Evolutionary conservation across 2,888 invertebrate species (phyloP).

Genomic region (Eupeodes latifasciatus): DNA sequence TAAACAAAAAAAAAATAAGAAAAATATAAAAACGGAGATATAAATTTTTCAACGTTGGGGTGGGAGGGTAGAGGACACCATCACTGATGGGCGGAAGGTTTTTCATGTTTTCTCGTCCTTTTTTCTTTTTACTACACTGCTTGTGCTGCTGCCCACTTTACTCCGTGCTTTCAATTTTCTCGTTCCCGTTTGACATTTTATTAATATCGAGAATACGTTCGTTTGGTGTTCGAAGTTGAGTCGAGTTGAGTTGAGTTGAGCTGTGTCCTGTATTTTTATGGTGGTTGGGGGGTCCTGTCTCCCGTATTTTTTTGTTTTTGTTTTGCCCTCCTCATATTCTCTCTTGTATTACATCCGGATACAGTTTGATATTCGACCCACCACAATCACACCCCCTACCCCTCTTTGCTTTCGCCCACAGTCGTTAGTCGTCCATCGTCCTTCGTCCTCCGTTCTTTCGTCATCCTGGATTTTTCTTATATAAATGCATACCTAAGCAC

Average conservation of each 20-base stretch:
- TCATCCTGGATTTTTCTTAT: constrained; percentile 56
- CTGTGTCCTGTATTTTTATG: constrained; percentile 41
- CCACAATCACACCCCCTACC: constrained; percentile 41
- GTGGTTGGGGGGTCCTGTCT: constrained; percentile 37
- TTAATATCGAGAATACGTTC: constrained; percentile 76
- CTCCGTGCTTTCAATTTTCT: constrained; percentile 74
- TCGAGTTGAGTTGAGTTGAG: constrained; percentile 50
- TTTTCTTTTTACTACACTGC: background rate
- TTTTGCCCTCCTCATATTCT: constrained; percentile 65
- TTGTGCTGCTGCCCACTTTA: constrained; percentile 10
- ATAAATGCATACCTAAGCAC: constrained; percentile 75
- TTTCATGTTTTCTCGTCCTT: constrained; percentile 55
- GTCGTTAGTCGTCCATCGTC: constrained; percentile 14
- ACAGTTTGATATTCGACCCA: constrained; percentile 73
- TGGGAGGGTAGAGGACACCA: constrained; percentile 37
- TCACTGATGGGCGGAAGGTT: constrained; percentile 47
- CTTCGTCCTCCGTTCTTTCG: background rate
- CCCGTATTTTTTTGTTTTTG: constrained; percentile 9
- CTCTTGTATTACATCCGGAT: constrained; percentile 74
- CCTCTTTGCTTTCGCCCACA: constrained; percentile 11
- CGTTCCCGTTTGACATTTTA: constrained; percentile 75
- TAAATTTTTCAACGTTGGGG: constrained; percentile 69
- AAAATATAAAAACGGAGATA: constrained; percentile 63
- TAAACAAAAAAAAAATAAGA: constrained; percentile 19
- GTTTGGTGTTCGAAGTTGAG: constrained; percentile 61